Evolutionary conservation across 1,140 invertebrate genomes (phyloP), one percentile per base, ranked within the genome.

Genomic region (Drosophila murphyi): DNA sequence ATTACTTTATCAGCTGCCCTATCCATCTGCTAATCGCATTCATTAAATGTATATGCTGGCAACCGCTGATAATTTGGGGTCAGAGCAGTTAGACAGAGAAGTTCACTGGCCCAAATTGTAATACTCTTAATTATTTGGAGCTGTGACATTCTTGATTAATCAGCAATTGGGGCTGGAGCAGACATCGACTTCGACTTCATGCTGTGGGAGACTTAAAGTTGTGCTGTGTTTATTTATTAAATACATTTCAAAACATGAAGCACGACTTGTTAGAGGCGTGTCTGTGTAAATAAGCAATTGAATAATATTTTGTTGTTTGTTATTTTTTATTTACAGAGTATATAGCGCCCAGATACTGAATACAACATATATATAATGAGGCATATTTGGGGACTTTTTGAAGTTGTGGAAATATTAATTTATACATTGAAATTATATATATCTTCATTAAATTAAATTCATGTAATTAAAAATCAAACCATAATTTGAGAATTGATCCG

Each of bases 31-130:
- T 41, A 50, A 62, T 62, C 68, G 45, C 59, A 39, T 72, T 76
- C 64, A 76, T 76, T 76, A 76, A 72, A 54, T 59, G 54, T 52
- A 52, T 59, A 59, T 57, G 50, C 56, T 74, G 57, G 55, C 67
- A 62, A 59, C 34, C 65, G 52, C 72, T 56, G 45, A 34, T 34
- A n/a, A 60, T 41, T 59, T 54, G 54, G 60, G 72, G 55, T 76
- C 72, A 75, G 12, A 47, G 10, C 6, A 59, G 52, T 63, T 59
- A 60, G 37, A 54, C 37, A 70, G 0, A 41, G 12, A 35, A 35
- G 71, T 60, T 69, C 56, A 70, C 55, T 52, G 51, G 1, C 41
- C 39, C 54, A 32, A 8, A 3, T 39, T 39, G 37, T 39, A 39
- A 39, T 39, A 32, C 55, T 43, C 10, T 28, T 34, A 57, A 55